Percentiles rank a stretch among this genome's conserved stretches.
Evolutionary conservation across 1,140 invertebrate genomes (phyloP).

Genomic region (Anthonomus grandis): DNA sequence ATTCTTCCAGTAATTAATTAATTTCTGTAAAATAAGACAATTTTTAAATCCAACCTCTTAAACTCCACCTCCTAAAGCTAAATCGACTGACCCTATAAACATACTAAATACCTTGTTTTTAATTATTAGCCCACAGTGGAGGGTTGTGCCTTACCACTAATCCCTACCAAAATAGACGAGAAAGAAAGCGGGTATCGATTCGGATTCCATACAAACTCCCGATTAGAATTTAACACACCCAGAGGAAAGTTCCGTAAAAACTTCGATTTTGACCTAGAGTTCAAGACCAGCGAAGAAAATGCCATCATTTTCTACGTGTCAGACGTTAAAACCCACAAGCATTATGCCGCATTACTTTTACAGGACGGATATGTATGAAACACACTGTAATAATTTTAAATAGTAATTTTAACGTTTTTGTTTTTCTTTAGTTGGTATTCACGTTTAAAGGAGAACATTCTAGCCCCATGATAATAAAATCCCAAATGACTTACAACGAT

Average conservation of each 20-base stretch:
- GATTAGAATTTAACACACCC: conserved; percentile 65
- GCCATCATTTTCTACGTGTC: conserved; percentile 83
- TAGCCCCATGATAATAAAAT: conserved; percentile 60
- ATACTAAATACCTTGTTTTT: no score
- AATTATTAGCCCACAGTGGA: conserved; percentile 13
- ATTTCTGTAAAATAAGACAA: no score
- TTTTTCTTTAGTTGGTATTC: conserved; percentile 57
- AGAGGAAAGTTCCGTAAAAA: conserved; percentile 61
- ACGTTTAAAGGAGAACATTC: conserved; percentile 63
- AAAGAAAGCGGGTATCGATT: conserved; percentile 29
- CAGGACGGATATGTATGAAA: conserved; percentile 65
- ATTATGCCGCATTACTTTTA: conserved; percentile 81
- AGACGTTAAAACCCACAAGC: conserved; percentile 58
- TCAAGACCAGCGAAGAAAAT: conserved; percentile 73
- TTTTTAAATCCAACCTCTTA: no score
- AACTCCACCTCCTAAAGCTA: no score
- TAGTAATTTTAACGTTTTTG: not conserved
- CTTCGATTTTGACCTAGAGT: conserved; percentile 74
- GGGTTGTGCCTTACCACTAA: conserved; percentile 32
- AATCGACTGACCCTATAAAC: no score
- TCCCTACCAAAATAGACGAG: conserved; percentile 24
- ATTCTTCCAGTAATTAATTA: no score
- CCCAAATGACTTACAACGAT: conserved; percentile 67
- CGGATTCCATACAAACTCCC: conserved; percentile 56
- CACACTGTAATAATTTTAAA: not conserved